Evolutionary conservation across 2,797 vertebrate genomes (phyloP), one percentile per base, ranked within the genome.

Genomic region (Fistularia tabacaria): DNA sequence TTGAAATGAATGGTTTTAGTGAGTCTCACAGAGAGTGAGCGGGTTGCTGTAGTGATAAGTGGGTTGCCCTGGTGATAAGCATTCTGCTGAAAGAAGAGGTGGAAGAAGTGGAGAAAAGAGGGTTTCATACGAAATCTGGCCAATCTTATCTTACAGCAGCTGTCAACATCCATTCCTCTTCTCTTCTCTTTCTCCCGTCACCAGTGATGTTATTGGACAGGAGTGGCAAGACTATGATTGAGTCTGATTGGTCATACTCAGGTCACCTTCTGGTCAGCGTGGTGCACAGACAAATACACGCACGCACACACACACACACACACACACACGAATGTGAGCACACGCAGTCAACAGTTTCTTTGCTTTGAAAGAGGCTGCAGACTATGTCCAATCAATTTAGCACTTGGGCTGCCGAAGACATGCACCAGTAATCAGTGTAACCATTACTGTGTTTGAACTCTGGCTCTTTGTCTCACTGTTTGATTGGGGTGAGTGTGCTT

Each of bases 1-100:
- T 50, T 62, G 58, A 82, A 85, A 78, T 71, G 59, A 79, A 60
- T 64, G 66, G 9, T 84, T 85, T 81, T 69, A 67, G 53, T 69
- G 66, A 11, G 10, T 72, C 75, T 80, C 61, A 36, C 15, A 1
- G 69, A 85, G 84, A 86, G 83, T 79, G 81, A 85, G 73, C 68
- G 71, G 70, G 82, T 85, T 88, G 76, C 81, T 11, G 74, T 79
- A 74, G 81, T 75, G 83, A 88, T 86, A 86, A 88, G 86, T 81
- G 74, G 76, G 77, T 80, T 82, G 73, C 83, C 73, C 77, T 76
- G 69, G 80, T 81, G 86, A 87, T 84, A 87, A 86, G 79, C 60
- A 60, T 75, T 79, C 56, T 81, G 76, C 66, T 49, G 45, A 79
- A 71, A 63, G 62, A 74, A 64, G 71, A 56, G 59, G 68, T 50